Percentiles rank a stretch among this genome's conserved stretches.
Conservation (phyloP, 2,888 invertebrate species). For the Dinocampus coccinellae region DNA sequence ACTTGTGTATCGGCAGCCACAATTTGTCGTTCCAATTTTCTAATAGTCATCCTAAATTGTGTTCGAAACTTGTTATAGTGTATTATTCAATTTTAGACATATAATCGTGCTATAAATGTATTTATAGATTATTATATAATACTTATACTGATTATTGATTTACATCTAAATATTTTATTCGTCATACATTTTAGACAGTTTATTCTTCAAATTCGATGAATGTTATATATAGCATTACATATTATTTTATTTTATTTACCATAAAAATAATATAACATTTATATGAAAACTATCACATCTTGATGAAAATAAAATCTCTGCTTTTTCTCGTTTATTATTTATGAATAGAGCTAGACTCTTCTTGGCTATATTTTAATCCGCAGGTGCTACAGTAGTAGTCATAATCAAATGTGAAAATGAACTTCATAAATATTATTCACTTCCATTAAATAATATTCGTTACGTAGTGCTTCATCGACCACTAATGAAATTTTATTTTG, state of each 20-base stretch:
- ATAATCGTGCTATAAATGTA: no score
- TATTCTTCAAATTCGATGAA: slow-evolving; percentile 70
- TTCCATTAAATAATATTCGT: not conserved
- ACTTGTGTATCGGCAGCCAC: slow-evolving; percentile 78
- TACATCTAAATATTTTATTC: slow-evolving; percentile 69
- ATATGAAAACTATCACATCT: slow-evolving; percentile 69
- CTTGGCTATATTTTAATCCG: slow-evolving; percentile 68
- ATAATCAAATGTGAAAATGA: slow-evolving; percentile 26
- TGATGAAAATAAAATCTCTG: slow-evolving; percentile 67
- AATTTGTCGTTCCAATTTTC: slow-evolving; percentile 74
- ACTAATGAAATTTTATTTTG: not conserved
- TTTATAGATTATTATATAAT: not conserved
- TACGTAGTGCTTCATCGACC: not conserved
- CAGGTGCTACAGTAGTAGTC: slow-evolving; percentile 45
- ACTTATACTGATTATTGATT: slow-evolving; percentile 52
- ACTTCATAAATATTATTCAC: no score
- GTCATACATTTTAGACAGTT: slow-evolving; percentile 74
- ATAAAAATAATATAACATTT: slow-evolving; percentile 70
- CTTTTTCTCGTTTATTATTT: slow-evolving; percentile 70
- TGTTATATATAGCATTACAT: not conserved
- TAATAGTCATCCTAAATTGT: slow-evolving; percentile 56
- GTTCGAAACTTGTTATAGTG: not conserved
- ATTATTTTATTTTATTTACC: slow-evolving; percentile 58
- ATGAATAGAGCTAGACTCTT: slow-evolving; percentile 69
- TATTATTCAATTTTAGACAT: no score